These are phyloP conservation scores for Epicampocera succincta DNA, from an alignment of 2,888 invertebrate genomes.

Conservation along the genomic window DNA sequence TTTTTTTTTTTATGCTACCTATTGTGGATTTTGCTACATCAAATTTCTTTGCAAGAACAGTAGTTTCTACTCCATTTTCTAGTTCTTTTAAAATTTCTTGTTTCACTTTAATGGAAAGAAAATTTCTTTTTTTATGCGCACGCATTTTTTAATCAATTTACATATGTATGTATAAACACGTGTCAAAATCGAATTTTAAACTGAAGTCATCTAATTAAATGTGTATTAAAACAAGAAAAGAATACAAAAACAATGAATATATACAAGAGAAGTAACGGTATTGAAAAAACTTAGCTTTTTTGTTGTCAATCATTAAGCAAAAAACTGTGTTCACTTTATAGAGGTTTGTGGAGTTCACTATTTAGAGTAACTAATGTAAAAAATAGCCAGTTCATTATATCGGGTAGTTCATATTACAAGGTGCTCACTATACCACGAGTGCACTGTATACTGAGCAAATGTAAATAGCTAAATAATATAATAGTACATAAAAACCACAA, in stretches of 20 bases:
- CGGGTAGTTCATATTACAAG: conserved; percentile 1
- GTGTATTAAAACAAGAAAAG: background rate
- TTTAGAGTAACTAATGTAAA: conserved; percentile 25
- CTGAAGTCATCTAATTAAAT: conserved; percentile 16
- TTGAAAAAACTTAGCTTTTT: conserved; percentile 11
- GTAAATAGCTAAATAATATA: no score
- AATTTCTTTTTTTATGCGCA: conserved; percentile 15
- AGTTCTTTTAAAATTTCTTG: no score
- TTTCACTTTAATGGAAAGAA: conserved; percentile 24
- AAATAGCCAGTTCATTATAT: background rate
- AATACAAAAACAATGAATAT: conserved; percentile 16
- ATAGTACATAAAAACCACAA: no score
- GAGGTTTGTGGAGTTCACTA: conserved; percentile 1
- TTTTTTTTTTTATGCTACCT: conserved; percentile 19
- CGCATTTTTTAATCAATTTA: conserved; percentile 10
- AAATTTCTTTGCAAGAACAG: conserved; percentile 32
- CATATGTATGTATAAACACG: background rate
- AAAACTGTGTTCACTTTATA: conserved; percentile 11
- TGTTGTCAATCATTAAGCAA: conserved; percentile 1
- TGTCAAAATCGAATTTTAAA: conserved; percentile 11
- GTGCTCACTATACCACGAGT: background rate
- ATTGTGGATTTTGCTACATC: conserved; percentile 28
- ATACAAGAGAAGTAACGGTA: conserved; percentile 20
- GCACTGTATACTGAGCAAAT: no score
- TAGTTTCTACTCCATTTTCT: conserved; percentile 18